Evolutionary conservation across 2,113 vertebrate genomes (phyloP), one percentile per base, ranked within the genome.

Genomic region (Mugil cephalus): DNA sequence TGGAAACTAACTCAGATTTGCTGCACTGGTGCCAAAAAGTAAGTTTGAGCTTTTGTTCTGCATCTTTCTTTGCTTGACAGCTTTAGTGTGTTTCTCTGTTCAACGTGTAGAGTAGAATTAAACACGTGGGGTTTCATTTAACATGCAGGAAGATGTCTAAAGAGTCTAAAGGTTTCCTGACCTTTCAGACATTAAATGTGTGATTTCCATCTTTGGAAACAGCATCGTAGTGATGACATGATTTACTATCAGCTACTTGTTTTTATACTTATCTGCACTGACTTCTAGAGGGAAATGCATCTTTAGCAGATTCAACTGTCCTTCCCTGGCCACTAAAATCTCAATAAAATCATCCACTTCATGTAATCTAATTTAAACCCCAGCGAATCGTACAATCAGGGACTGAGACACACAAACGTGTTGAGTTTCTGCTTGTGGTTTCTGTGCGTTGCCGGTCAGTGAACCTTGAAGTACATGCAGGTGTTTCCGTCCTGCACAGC

Each of bases 381-480:
- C 19, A 21, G 38, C 6, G 6, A 35, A 42, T 2, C 2, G 12
- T 21, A 56, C 17, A 48, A 46, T 43, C 9, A 2, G 17, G 7
- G n/a, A 65, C 9, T 50, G 80, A 79, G 70, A 79, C 38, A 35
- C 18, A n/a, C 46, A 64, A 56, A 59, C 48, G 9, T 34, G 43
- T 61, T 18, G 11, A 42, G 43, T 75, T 69, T 80, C 56, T 38
- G 50, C 38, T 42, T 59, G 55, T 1, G 65, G 56, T 79, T 82
- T 77, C 55, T 51, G 30, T 60, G 70, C 38, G 82, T 71, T 75
- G 77, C 85, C 83, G 85, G 54, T 87, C 85, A 87, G 53, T 90
- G 85, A 89, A 93, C 63, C 89, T 58, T 83, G 83, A 90, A 81
- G 85, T 11, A 39, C 50, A 54, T 79, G 79, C 93, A 94, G 92